Percentiles rank a stretch among this genome's conserved stretches.
phyloP scores from a whole-genome alignment of 2,888 invertebrate genomes.

The Agrotis segetum region DNA sequence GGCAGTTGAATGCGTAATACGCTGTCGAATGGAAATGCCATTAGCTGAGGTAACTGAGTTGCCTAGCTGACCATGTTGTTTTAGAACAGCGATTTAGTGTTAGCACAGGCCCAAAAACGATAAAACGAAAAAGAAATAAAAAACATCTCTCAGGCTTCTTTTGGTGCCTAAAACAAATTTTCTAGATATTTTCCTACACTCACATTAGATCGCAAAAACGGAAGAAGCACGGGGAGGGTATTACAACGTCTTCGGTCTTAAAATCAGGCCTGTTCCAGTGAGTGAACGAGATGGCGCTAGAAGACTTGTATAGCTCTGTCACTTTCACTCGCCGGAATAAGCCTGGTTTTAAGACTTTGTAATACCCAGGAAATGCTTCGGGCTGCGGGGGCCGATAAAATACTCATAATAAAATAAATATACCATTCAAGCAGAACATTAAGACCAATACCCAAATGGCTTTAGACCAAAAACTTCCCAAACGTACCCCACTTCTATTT shows the following conservation, averaged over 20 bases:
- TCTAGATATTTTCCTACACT: background rate
- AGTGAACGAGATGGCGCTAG: too few relatives aligned
- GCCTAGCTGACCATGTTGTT: background rate
- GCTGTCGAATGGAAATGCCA: background rate
- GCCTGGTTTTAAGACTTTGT: too few relatives aligned
- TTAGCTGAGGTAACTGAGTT: background rate
- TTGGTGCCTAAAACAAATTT: background rate
- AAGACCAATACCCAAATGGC: background rate
- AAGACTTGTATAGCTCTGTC: too few relatives aligned
- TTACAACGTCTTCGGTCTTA: too few relatives aligned
- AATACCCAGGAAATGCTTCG: too few relatives aligned
- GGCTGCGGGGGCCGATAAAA: too few relatives aligned
- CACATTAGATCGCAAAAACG: too few relatives aligned
- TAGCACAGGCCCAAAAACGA: background rate
- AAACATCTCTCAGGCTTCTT: background rate
- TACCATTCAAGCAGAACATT: background rate
- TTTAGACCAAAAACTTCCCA: slow-evolving; percentile 15
- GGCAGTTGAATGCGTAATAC: background rate
- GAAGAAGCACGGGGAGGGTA: too few relatives aligned
- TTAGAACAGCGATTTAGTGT: background rate
- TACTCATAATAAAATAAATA: too few relatives aligned
- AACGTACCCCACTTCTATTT: background rate
- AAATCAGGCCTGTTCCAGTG: too few relatives aligned
- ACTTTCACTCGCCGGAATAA: too few relatives aligned
- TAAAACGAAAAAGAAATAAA: background rate